Conservation (phyloP, 2,797 vertebrate genomes). For the Lerista edwardsae region DNA sequence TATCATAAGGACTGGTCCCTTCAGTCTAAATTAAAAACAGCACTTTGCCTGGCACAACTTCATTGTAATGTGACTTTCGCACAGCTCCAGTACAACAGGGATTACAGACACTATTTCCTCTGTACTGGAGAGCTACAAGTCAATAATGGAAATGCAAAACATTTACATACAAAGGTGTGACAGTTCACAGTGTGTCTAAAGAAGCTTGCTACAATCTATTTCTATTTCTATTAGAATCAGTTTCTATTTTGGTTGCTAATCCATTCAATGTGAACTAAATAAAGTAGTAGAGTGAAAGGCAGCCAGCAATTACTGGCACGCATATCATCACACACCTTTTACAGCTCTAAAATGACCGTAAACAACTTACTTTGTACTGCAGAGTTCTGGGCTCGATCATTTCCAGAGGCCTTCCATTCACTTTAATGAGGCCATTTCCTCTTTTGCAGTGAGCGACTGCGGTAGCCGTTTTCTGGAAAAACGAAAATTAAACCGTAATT, state of each 20-base stretch:
- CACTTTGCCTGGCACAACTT: too few relatives aligned
- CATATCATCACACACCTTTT: not conserved
- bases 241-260: not conserved
- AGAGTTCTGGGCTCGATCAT: constrained; percentile 96
- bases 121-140: too few relatives aligned
- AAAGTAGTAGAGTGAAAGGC: not conserved
- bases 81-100: too few relatives aligned
- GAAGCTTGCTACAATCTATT: too few relatives aligned
- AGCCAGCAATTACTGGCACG: not conserved
- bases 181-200: too few relatives aligned
- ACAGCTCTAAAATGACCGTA: not conserved
- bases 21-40: too few relatives aligned
- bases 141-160: too few relatives aligned
- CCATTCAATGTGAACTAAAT: not conserved
- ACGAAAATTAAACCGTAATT: fast-evolving
- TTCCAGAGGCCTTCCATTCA: constrained; percentile 96
- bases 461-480: constrained; percentile 94
- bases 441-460: constrained; percentile 98
- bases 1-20: too few relatives aligned
- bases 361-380: constrained; percentile 90
- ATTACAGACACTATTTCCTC: too few relatives aligned
- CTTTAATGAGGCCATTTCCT: constrained; percentile 97
- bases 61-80: too few relatives aligned
- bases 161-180: too few relatives aligned
- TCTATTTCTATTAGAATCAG: too few relatives aligned